Evolutionary conservation across 2,113 vertebrate species (phyloP).

Genomic region (Plestiodon gilberti): DNA sequence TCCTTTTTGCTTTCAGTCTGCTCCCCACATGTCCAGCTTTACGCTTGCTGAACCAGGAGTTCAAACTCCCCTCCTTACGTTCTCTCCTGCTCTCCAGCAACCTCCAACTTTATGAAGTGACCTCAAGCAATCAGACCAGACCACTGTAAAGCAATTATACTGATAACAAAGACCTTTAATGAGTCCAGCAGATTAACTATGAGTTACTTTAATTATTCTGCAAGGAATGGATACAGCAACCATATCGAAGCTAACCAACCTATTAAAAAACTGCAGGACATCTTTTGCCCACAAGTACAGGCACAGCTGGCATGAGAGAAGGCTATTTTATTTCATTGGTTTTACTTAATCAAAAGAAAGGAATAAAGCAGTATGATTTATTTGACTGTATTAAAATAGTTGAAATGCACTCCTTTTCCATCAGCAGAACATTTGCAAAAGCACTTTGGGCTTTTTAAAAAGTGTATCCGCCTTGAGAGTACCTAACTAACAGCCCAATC

Average conservation of each 20-base stretch:
- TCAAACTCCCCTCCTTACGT: background rate
- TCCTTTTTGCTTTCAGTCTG: too few relatives aligned
- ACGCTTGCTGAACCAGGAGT: too few relatives aligned
- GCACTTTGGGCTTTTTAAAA: background rate
- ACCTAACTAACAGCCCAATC: background rate
- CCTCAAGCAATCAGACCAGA: constrained; percentile 37
- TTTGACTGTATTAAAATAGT: background rate
- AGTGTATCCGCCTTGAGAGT: background rate
- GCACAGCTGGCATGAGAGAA: constrained; percentile 54
- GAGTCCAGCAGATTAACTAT: constrained; percentile 62
- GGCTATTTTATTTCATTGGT: constrained; percentile 32
- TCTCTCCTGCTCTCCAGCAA: background rate
- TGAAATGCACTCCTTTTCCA: background rate
- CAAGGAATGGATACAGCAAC: constrained; percentile 62
- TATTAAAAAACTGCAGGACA: constrained; percentile 28
- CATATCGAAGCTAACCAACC: constrained; percentile 46
- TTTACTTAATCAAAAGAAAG: constrained; percentile 45
- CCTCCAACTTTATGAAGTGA: constrained; percentile 31
- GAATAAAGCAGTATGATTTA: constrained; percentile 44
- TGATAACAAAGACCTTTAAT: constrained; percentile 38
- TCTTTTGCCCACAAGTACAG: constrained; percentile 18
- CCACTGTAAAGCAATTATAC: constrained; percentile 46
- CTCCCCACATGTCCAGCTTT: too few relatives aligned
- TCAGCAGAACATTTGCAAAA: constrained; percentile 14
- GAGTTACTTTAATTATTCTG: constrained; percentile 58